Evolutionary conservation across 2,888 invertebrate genomes (phyloP).

Genomic region (Gibbula magus): DNA sequence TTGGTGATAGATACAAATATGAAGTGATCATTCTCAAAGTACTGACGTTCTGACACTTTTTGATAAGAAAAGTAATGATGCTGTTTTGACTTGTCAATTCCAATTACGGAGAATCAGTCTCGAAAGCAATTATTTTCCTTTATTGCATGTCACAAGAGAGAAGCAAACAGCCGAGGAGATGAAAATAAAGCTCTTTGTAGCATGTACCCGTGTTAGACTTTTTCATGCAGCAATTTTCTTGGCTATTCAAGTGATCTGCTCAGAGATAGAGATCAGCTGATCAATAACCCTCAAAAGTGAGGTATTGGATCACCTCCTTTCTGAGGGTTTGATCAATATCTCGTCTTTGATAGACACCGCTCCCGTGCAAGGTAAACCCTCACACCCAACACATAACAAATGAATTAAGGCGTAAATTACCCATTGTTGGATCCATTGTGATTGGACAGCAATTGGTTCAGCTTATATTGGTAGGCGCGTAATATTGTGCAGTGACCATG

Average conservation of each 20-base stretch:
- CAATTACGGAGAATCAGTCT: not conserved
- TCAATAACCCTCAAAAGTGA: conserved; percentile 12
- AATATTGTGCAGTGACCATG: not conserved
- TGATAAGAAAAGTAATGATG: not conserved
- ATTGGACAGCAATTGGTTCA: not conserved
- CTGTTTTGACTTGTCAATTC: not conserved
- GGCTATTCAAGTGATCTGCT: not conserved
- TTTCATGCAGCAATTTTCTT: not conserved
- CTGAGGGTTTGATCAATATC: conserved; percentile 2
- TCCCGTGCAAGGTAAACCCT: conserved; percentile 1
- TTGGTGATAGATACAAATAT: not conserved
- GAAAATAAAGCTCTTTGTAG: conserved; percentile 1
- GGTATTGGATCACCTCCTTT: not conserved
- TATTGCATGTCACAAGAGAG: not conserved
- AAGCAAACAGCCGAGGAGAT: not conserved
- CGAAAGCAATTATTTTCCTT: conserved; percentile 4
- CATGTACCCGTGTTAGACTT: not conserved
- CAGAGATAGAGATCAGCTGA: conserved; percentile 7
- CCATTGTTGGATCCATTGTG: conserved; percentile 8
- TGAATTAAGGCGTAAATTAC: conserved; percentile 19
- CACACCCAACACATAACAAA: conserved; percentile 16
- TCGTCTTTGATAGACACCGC: not conserved
- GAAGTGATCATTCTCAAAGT: not conserved
- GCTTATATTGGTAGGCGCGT: not conserved
- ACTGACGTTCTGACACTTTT: not conserved